A percentile compares a stretch with the other conserved stretches of the same genome.
phyloP scores from a whole-genome alignment of 2,797 vertebrate genomes.

The Poecilia velifera region DNA sequence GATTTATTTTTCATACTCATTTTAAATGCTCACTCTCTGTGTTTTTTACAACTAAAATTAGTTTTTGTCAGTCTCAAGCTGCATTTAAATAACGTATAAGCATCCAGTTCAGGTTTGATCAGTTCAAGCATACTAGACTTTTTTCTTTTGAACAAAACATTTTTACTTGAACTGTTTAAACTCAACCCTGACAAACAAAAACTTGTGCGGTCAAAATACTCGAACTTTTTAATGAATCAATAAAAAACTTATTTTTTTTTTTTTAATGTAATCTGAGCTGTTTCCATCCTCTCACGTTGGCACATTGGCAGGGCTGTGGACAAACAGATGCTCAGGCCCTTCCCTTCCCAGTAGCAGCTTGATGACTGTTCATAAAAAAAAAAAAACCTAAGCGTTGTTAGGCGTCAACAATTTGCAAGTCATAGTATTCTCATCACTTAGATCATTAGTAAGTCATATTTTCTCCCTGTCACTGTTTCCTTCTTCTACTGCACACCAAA shows the following conservation, averaged over 20 bases:
- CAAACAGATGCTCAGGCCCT: not conserved
- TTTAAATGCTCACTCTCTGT: not conserved
- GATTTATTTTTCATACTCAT: not conserved
- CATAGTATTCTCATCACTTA: not conserved
- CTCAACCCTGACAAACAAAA: not conserved
- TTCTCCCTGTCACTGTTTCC: not conserved
- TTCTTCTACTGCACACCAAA: not conserved
- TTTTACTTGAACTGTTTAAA: not conserved
- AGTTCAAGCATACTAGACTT: not conserved
- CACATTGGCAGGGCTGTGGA: not conserved
- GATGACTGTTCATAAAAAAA: not conserved
- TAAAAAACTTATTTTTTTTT: not conserved
- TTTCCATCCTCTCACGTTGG: not conserved
- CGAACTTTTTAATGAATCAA: not conserved
- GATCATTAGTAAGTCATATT: not conserved
- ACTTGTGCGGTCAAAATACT: not conserved
- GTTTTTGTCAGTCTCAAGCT: not conserved
- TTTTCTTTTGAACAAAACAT: not conserved
- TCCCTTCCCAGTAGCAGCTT: not conserved
- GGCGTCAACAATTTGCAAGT: not conserved
- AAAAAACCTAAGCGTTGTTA: not conserved
- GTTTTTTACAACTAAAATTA: not conserved
- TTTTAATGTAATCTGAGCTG: not conserved
- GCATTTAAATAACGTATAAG: not conserved
- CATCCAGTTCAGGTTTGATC: not conserved